Evolutionary conservation across 2,797 vertebrate species (phyloP).

Genomic region (Manis crassicaudata): DNA sequence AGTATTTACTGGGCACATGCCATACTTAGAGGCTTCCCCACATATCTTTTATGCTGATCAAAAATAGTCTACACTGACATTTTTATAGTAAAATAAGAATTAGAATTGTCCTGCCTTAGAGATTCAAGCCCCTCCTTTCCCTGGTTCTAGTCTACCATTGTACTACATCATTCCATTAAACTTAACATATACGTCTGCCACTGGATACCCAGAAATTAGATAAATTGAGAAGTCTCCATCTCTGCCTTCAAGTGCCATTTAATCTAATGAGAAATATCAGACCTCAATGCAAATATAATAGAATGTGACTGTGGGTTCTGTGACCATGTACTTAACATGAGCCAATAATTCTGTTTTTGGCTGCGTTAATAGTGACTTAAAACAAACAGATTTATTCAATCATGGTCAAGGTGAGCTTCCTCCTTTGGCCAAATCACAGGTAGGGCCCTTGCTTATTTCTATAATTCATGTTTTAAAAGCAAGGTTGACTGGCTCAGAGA

Average conservation of each 20-base stretch:
- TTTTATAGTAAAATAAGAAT: not conserved
- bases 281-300: not conserved
- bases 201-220: not conserved
- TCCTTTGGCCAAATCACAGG: not conserved
- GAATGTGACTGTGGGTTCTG: not conserved
- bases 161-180: not conserved
- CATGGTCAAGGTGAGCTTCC: not conserved
- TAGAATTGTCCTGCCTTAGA: not conserved
- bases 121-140: not conserved
- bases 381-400: not conserved
- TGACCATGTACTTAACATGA: not conserved
- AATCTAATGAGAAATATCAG: not conserved
- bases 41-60: not conserved
- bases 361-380: not conserved
- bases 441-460: not conserved
- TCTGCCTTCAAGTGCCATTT: not conserved
- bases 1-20: not conserved
- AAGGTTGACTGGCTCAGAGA: not conserved
- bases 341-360: not conserved
- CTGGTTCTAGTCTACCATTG: not conserved
- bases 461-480: slow-evolving; percentile 8
- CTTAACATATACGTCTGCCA: not conserved
- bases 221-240: not conserved
- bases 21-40: not conserved
- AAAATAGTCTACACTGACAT: not conserved